These are phyloP conservation scores for Morinoia aosen DNA, from an alignment of 2,888 invertebrate species.

Conservation along the genomic window DNA sequence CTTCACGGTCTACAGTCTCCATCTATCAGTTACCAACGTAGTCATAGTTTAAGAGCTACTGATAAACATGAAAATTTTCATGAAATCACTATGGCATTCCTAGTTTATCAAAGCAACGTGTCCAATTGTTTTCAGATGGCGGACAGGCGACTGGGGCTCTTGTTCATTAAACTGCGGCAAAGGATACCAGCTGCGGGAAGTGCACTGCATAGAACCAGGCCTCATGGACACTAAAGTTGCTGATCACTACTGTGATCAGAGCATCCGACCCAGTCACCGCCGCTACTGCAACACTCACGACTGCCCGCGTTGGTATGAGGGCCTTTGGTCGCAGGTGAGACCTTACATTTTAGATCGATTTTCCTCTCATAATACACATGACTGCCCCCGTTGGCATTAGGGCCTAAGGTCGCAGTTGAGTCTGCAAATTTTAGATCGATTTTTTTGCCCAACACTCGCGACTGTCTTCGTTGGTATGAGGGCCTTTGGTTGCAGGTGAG, in stretches of 20 bases:
- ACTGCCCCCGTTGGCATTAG: too few species aligned
- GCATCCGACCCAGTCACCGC: constrained; percentile 82
- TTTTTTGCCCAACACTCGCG: constrained; percentile 84
- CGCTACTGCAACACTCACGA: constrained; percentile 88
- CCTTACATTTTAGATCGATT: constrained; percentile 71
- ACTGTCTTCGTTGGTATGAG: constrained; percentile 90
- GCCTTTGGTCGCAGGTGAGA: constrained; percentile 90
- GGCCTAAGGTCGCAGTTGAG: too few species aligned
- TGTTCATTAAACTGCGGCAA: constrained; percentile 91
- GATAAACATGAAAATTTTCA: too few species aligned
- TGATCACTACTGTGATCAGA: constrained; percentile 82
- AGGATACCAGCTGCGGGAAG: constrained; percentile 84
- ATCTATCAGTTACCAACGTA: too few species aligned
- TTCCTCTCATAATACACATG: background rate
- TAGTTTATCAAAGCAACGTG: background rate
- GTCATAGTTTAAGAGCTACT: too few species aligned
- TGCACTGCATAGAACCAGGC: constrained; percentile 88
- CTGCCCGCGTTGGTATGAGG: constrained; percentile 90
- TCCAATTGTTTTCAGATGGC: constrained; percentile 79
- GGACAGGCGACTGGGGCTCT: constrained; percentile 88
- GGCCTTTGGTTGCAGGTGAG: constrained; percentile 91
- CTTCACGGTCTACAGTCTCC: too few species aligned
- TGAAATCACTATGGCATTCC: too few species aligned
- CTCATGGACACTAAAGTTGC: constrained; percentile 80
- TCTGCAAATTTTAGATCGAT: too few species aligned